Base-by-base conservation (phyloP, 2,888 invertebrate genomes). In the Chirona hameri region DNA sequence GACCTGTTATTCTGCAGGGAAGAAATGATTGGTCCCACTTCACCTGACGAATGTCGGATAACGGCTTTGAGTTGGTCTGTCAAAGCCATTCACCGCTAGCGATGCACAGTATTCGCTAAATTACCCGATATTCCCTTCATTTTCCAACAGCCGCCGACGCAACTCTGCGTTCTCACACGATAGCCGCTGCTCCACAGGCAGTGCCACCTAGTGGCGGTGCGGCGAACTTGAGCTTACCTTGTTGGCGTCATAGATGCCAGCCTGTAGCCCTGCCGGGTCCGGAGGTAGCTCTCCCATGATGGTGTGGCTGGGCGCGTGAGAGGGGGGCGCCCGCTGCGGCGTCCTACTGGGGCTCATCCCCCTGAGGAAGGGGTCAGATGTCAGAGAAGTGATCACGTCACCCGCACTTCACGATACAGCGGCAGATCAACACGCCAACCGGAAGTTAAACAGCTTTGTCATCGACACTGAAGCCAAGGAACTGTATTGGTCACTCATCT, bases 161-260 rank as follows among this genome's bases (percentile, higher is more conserved):
- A 57, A 10, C 65, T 9, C 27, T 65, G 7, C 60, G 60, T 52
- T 1, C 52, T 52, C 52, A 52, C 52, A 52, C 52, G 52, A 4
- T 1, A 52, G 12, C 24, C 60, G 60, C 60, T 18, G 57, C 21
- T 3, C 1, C 60, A 24, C 60, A 3, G 10, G 27, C 29, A 24
- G 21, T 27, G 72, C 29, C 72, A 72, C 27, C 72, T 18, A n/a
- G 27, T 31, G 29, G 72, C 72, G 0, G 72, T 2, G 15, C 9
- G 29, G 14, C 72, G 46, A 76, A 46, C 76, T 46, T 12, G 24
- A 27, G 31, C 85, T 84, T 82, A 85, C 85, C 84, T 89, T 89
- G 83, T 88, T 87, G 84, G 87, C 86, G 84, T 89, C 89, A 86
- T 88, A 89, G 86, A 88, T 87, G 81, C 87, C 87, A 85, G 88